A percentile compares a stretch with the other conserved stretches of the same genome.
Conservation (phyloP, 1,140 invertebrate species). For the Drosophila trapezifrons region DNA sequence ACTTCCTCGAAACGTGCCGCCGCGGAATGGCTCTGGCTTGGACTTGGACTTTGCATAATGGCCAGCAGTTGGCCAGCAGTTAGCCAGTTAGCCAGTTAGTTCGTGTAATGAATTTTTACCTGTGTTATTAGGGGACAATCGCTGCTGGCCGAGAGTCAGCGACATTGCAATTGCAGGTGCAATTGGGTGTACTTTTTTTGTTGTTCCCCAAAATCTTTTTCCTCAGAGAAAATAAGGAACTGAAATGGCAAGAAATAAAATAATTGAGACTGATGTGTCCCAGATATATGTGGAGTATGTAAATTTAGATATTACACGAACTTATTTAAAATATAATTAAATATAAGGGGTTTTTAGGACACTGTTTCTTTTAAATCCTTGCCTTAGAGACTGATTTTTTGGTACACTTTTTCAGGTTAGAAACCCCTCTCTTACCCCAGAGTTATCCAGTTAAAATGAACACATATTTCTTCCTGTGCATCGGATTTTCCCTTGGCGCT, state of each 20-base stretch:
- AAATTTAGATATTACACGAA: background rate
- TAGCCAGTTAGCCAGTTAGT: constrained; percentile 42
- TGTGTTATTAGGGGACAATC: constrained; percentile 57
- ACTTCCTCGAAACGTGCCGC: constrained; percentile 74
- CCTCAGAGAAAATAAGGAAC: background rate
- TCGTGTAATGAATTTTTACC: constrained; percentile 64
- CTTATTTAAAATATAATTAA: too few relatives aligned
- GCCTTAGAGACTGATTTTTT: too few relatives aligned
- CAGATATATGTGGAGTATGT: background rate
- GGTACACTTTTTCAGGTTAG: too few relatives aligned
- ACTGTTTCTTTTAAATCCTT: too few relatives aligned
- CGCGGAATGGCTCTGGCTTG: constrained; percentile 26
- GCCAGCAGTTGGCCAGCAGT: constrained; percentile 40
- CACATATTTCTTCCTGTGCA: constrained; percentile 10
- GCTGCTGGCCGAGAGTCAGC: constrained; percentile 26
- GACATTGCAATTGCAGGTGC: constrained; percentile 31
- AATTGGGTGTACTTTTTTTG: constrained; percentile 11
- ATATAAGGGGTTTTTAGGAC: too few relatives aligned
- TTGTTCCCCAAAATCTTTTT: constrained; percentile 6
- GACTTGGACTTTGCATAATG: constrained; percentile 62
- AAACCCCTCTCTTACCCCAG: background rate
- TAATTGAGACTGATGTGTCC: background rate
- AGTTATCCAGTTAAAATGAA: background rate
- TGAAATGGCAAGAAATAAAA: background rate
- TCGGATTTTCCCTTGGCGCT: constrained; percentile 27